Evolutionary conservation across 2,888 invertebrate genomes (phyloP).

Genomic region (Harmothoe impar): DNA sequence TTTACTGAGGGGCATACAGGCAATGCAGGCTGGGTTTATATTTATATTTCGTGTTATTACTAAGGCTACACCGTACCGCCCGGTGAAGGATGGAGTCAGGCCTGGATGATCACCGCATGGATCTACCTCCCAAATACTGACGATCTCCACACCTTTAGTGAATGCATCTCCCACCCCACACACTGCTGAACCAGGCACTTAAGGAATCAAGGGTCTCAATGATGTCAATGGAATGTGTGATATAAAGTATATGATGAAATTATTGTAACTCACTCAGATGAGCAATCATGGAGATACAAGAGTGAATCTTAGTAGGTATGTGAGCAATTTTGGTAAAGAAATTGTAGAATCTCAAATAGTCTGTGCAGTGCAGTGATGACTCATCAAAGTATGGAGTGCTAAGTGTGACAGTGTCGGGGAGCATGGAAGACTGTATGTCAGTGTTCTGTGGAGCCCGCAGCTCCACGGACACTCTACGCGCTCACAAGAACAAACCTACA

Average conservation of each 20-base stretch:
- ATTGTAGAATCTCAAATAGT: too few species aligned
- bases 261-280: too few species aligned
- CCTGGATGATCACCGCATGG: neutral
- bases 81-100: conserved; percentile 23
- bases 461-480: conserved; percentile 14
- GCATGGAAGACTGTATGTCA: conserved; percentile 31
- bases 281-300: too few species aligned
- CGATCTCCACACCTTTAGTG: neutral
- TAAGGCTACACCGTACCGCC: neutral
- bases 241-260: too few species aligned
- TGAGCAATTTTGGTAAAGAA: too few species aligned
- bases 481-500: neutral
- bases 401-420: neutral
- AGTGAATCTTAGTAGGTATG: too few species aligned
- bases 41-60: conserved; percentile 55
- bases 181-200: too few species aligned
- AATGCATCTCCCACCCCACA: neutral
- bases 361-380: too few species aligned
- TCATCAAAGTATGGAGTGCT: too few species aligned
- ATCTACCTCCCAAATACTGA: neutral
- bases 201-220: too few species aligned
- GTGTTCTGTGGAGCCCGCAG: conserved; percentile 54
- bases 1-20: conserved; percentile 25
- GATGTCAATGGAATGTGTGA: too few species aligned
- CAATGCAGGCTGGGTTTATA: neutral